Conservation (phyloP, 2,113 vertebrate genomes). For the Aythya baeri region DNA sequence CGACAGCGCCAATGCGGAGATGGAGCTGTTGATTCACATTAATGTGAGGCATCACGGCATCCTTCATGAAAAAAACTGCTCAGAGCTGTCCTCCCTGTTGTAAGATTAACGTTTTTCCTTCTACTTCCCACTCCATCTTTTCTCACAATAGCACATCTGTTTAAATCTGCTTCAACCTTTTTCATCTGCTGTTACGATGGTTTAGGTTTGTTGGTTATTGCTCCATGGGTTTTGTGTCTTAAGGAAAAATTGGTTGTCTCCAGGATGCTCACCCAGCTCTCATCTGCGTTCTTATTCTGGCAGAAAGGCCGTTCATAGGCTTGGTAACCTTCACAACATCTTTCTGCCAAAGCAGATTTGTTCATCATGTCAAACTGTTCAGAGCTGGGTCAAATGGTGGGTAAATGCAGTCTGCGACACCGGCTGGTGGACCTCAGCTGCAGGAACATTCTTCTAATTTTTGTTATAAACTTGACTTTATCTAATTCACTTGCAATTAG, state of each 20-base stretch:
- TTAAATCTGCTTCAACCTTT: background rate
- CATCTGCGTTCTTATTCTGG: background rate
- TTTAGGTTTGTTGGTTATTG: background rate
- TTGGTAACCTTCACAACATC: slow-evolving; percentile 8
- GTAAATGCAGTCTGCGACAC: background rate
- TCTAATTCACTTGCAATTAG: background rate
- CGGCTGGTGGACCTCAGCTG: background rate
- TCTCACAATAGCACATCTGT: background rate
- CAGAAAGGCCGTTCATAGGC: background rate
- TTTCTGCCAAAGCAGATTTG: slow-evolving; percentile 11
- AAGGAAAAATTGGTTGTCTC: background rate
- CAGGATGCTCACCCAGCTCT: background rate
- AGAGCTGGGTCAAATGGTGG: background rate
- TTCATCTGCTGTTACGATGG: background rate
- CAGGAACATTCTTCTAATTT: background rate
- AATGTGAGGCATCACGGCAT: background rate
- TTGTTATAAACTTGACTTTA: background rate
- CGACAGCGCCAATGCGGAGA: background rate
- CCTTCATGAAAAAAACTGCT: background rate
- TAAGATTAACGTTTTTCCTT: background rate
- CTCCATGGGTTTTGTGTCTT: background rate
- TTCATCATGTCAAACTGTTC: background rate
- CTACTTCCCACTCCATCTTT: background rate
- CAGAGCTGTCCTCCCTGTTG: background rate
- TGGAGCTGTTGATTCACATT: background rate